These are phyloP conservation scores for Carassius auratus DNA, from an alignment of 2,113 vertebrate genomes.

Conservation along the genomic window DNA sequence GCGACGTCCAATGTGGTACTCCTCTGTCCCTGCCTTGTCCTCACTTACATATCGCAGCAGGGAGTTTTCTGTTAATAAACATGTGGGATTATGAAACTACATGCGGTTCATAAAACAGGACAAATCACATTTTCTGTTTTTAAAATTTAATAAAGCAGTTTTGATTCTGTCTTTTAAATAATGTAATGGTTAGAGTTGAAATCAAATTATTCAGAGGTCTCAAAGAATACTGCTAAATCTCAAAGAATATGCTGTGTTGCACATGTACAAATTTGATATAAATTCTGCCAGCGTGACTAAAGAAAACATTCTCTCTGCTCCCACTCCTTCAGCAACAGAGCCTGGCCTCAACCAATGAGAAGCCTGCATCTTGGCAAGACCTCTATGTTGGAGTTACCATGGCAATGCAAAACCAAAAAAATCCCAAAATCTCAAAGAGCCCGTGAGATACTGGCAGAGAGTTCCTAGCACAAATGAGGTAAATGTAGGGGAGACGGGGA, in stretches of 20 bases:
- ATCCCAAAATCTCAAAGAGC: slow-evolving; percentile 55
- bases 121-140: not conserved
- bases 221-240: slow-evolving; percentile 16
- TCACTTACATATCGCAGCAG: slow-evolving; percentile 92
- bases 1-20: slow-evolving; percentile 85
- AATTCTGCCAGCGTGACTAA: slow-evolving; percentile 40
- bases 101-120: not conserved
- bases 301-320: slow-evolving; percentile 52
- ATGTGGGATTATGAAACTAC: not conserved
- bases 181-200: slow-evolving; percentile 1
- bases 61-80: slow-evolving; percentile 84
- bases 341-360: slow-evolving; percentile 59
- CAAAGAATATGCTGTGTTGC: slow-evolving; percentile 20
- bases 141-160: not conserved
- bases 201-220: slow-evolving; percentile 16
- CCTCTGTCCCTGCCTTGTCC: slow-evolving; percentile 88
- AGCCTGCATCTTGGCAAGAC: slow-evolving; percentile 63
- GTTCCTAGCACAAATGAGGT: slow-evolving; percentile 30
- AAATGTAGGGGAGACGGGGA: slow-evolving; percentile 42
- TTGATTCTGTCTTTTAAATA: slow-evolving; percentile 8
- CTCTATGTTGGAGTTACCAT: slow-evolving; percentile 70
- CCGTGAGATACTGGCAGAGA: slow-evolving; percentile 42
- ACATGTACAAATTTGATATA: slow-evolving; percentile 26
- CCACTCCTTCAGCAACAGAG: slow-evolving; percentile 63
- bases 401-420: slow-evolving; percentile 71